Evolutionary conservation across 2,113 vertebrate species (phyloP), one percentile per base, ranked within the genome.

Genomic region (Poecile atricapillus): DNA sequence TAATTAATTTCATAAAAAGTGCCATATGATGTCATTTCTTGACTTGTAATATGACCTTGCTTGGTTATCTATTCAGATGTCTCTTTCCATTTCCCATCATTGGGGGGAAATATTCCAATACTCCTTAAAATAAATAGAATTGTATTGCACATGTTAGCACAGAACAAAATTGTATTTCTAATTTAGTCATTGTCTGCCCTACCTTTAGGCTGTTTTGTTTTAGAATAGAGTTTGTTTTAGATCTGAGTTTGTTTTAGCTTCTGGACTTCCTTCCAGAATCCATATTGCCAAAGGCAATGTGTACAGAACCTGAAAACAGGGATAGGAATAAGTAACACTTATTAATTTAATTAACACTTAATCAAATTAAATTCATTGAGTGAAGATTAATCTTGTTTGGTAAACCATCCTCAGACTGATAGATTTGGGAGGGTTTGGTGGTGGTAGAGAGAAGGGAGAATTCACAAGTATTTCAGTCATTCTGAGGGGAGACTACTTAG

Each of bases 361-460:
- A 58, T 49, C 0, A 1, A 7, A 49, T 62, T 3, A 39, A 85
- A 58, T 41, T 4, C 30, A 28, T 53, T 92, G 37, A 46, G 23
- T n/a, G 13, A 30, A 71, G 35, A 41, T 69, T 18, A 50, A 37
- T 18, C 11, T 59, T 60, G 7, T 79, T 65, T 10, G 2, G 24
- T 37, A 90, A 81, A 63, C 5, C 9, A 64, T 50, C 21, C 21
- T 65, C 35, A 80, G 12, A 55, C 2, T 19, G 23, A 47, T 13
- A 46, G 24, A 59, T 69, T 68, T 83, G 46, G n/a, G 13, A 55
- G 23, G 7, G 7, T 37, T 28, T 56, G 10, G 5, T 27, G 28
- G 8, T 13, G 25, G 10, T 9, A 23, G 11, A 10, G 22, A 33
- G 14, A 25, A 18, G 4, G 6, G 7, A 2, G 14, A 11, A 6